These are phyloP conservation scores for Piaya cayana DNA, from an alignment of 2,113 vertebrate species.

Conservation along the genomic window DNA sequence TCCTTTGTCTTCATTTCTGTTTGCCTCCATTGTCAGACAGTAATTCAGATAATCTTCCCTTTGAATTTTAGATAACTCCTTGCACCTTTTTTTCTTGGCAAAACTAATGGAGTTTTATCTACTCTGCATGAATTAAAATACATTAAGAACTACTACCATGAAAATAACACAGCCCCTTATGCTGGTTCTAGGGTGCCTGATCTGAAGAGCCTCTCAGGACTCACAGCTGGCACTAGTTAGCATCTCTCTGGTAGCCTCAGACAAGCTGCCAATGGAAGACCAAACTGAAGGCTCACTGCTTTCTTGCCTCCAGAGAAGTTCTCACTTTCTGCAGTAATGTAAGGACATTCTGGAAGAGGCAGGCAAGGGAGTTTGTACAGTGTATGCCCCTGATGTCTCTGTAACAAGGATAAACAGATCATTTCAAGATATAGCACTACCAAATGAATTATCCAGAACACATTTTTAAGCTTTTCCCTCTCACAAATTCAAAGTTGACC, in stretches of 20 bases:
- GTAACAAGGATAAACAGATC: not conserved
- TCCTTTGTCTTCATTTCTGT: slow-evolving; percentile 24
- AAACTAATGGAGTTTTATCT: not conserved
- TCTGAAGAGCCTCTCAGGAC: not conserved
- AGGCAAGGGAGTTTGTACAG: not conserved
- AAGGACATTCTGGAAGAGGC: not conserved
- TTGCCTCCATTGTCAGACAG: not conserved
- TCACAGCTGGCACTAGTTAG: not conserved
- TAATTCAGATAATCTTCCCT: not conserved
- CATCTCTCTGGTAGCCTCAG: not conserved
- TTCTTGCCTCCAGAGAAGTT: not conserved
- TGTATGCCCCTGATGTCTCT: not conserved
- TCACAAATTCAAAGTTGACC: not conserved
- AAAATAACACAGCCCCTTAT: not conserved
- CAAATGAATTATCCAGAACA: not conserved
- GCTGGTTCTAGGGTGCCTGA: not conserved
- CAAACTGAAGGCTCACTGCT: not conserved
- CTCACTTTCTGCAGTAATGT: not conserved
- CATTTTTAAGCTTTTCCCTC: not conserved
- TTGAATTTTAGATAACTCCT: not conserved
- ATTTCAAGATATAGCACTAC: not conserved
- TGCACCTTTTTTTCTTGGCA: not conserved
- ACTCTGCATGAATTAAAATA: not conserved
- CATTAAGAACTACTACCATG: not conserved
- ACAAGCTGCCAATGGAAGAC: not conserved